Base-by-base conservation (phyloP, 2,113 vertebrate genomes). In the Eira barbara region DNA sequence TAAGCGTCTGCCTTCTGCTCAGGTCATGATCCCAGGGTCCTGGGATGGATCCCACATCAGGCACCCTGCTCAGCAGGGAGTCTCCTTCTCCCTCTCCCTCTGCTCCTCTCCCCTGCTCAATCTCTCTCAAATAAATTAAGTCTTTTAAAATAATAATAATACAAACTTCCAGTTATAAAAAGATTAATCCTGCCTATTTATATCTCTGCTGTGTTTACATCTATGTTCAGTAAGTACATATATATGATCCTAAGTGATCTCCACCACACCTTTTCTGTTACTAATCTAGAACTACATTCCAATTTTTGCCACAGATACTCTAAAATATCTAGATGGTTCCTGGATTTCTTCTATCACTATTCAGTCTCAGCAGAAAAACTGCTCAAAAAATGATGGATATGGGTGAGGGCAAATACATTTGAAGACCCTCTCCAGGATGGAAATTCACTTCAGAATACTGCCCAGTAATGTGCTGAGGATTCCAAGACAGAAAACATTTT, bases 371-470 rank as follows among this genome's bases (percentile, higher is more conserved):
- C 23, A 84, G 42, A 84, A 85, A 55, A 83, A 90, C 69, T 47
- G 87, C 29, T 63, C 34, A 86, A 52, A 21, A 95, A 94, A 55
- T 89, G 73, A 81, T 52, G 15, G 31, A 52, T 20, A 39, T 5
- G n/a, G 27, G 31, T 74, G 91, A 45, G 2, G 49, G 49, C 59
- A 14, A 73, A 79, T 21, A 2, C 11, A 39, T 74, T n/a, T 73
- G 52, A 95, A 95, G 55, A 94, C 39, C 4, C 15, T 69, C 36
- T 94, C 89, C 84, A 81, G 21, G 18, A 93, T 93, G 52, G 14
- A 93, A 97, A 87, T 96, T 20, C 67, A 57, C 81, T 84, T 92
- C 67, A 78, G 76, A 34, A 65, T 65, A 63, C 20, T 92, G 6
- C 34, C 29, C 39, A 5, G 31, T 71, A 17, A 94, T 42, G 23